Conservation (phyloP, 2,888 invertebrate genomes). For the Euzophera pinguis region DNA sequence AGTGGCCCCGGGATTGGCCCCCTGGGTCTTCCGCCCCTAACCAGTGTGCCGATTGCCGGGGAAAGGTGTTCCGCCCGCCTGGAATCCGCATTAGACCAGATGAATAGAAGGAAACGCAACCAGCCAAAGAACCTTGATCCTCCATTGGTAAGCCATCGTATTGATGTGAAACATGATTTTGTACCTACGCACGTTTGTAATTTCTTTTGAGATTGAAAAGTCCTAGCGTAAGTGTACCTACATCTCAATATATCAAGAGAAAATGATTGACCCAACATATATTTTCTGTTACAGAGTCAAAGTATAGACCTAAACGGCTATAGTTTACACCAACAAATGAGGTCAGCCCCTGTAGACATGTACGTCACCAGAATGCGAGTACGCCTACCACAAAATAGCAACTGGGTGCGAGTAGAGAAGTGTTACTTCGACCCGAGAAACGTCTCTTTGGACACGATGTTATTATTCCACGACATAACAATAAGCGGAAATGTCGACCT, state of each 20-base stretch:
- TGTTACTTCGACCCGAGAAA: slow-evolving; percentile 88
- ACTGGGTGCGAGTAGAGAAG: slow-evolving; percentile 87
- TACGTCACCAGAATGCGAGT: slow-evolving; percentile 85
- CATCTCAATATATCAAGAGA: no score
- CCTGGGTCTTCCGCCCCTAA: slow-evolving; percentile 56
- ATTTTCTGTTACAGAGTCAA: slow-evolving; percentile 55
- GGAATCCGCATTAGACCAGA: slow-evolving; percentile 83
- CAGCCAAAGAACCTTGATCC: slow-evolving; percentile 71
- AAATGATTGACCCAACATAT: neutral
- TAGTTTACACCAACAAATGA: slow-evolving; percentile 82
- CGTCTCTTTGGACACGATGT: slow-evolving; percentile 86
- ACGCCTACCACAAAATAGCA: slow-evolving; percentile 81
- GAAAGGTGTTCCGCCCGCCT: slow-evolving; percentile 83
- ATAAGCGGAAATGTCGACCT: slow-evolving; percentile 88
- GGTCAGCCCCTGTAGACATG: slow-evolving; percentile 83
- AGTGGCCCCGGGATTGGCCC: slow-evolving; percentile 32
- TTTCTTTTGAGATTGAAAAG: no score
- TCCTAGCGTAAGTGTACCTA: no score
- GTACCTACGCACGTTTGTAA: no score
- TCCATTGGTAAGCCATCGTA: slow-evolving; percentile 49
- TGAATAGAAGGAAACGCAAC: slow-evolving; percentile 78
- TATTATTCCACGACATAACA: slow-evolving; percentile 88
- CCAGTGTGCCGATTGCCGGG: slow-evolving; percentile 59
- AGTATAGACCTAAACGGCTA: slow-evolving; percentile 82
- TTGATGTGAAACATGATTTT: neutral